Conservation (phyloP, 2,113 vertebrate genomes). For the Capra hircus region DNA sequence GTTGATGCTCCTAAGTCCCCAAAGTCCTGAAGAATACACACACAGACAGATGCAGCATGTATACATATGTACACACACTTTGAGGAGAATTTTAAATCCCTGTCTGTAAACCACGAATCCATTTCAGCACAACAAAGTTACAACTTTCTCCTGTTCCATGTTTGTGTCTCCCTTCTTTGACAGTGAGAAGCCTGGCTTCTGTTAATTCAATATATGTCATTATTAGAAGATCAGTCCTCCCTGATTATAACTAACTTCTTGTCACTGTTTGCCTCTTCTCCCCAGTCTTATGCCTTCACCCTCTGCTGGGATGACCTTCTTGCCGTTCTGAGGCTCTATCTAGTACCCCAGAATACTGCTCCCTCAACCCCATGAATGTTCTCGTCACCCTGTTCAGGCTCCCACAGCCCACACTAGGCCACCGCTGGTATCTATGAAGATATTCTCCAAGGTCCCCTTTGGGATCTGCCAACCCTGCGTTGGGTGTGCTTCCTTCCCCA, state of each 20-base stretch:
- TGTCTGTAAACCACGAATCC: not conserved
- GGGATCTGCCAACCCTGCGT: not conserved
- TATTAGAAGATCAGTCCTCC: not conserved
- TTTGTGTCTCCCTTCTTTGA: conserved; percentile 10
- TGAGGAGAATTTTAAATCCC: not conserved
- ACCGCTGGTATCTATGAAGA: not conserved
- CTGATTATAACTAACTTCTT: not conserved
- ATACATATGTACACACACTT: not conserved
- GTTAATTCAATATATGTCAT: not conserved
- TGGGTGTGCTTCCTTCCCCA: not conserved
- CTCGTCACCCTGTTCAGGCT: not conserved
- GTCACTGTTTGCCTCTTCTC: not conserved
- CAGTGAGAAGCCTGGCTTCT: not conserved
- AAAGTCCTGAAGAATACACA: not conserved
- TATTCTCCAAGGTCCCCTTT: not conserved
- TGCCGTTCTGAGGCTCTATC: not conserved
- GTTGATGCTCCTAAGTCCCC: not conserved
- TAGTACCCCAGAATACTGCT: not conserved
- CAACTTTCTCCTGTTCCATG: not conserved
- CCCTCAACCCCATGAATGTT: not conserved
- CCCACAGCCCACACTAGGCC: not conserved
- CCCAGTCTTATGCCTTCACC: not conserved
- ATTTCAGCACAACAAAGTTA: not conserved
- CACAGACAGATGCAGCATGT: not conserved
- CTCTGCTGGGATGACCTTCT: not conserved